These are phyloP conservation scores for Andrena camellia DNA, from an alignment of 2,888 invertebrate species.

Conservation along the genomic window DNA sequence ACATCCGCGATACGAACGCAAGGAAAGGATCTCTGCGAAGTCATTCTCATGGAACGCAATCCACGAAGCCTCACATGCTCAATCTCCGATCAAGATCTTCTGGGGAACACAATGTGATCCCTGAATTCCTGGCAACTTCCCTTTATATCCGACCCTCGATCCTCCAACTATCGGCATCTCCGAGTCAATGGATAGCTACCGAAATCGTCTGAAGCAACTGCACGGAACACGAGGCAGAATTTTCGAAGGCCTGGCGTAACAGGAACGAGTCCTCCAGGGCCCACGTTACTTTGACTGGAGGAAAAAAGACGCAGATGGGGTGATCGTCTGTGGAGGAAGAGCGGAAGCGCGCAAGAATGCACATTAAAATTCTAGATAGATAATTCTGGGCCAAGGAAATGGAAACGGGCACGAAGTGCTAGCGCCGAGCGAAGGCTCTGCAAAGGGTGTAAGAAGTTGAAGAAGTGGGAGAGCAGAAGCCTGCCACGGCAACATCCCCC, in stretches of 20 bases:
- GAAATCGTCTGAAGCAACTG: background rate
- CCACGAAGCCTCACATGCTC: background rate
- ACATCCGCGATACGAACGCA: background rate
- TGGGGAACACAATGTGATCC: conserved; percentile 3
- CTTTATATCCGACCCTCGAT: conserved; percentile 7
- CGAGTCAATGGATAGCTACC: conserved; percentile 34
- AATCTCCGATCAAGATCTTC: background rate
- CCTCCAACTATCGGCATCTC: background rate
- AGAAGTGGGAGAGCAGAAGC: background rate
- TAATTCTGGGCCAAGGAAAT: conserved; percentile 8
- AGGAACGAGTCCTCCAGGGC: background rate
- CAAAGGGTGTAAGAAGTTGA: background rate
- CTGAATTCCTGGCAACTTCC: background rate
- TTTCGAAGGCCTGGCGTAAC: background rate
- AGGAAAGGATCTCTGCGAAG: background rate
- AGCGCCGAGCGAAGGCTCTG: conserved; percentile 13
- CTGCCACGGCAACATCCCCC: background rate
- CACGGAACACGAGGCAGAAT: background rate
- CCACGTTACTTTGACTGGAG: background rate
- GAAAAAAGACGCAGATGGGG: background rate
- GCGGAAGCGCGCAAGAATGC: conserved; percentile 17
- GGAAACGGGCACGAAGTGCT: conserved; percentile 28
- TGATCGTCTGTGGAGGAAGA: background rate
- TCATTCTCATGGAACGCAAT: conserved; percentile 1
- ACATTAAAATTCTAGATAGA: conserved; percentile 37